Evolutionary conservation across 1,140 invertebrate species (phyloP), one percentile per base, ranked within the genome.

Genomic region (Procambarus virginalis): DNA sequence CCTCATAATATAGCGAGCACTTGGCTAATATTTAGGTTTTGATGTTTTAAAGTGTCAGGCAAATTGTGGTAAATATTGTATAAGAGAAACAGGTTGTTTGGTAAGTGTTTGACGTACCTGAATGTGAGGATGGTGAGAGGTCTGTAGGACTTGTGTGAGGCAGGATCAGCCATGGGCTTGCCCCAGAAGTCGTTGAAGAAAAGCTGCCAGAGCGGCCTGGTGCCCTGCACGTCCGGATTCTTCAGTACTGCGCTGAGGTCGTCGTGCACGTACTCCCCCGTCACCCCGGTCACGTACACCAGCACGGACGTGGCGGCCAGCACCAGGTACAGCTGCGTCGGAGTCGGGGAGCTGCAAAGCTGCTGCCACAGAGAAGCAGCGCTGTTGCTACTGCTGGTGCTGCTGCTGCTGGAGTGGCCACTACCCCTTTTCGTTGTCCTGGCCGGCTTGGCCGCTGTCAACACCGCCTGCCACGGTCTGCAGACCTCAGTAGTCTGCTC

Each of bases 151-250:
- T 97, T 97, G 94, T 98, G 97, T 92, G 97, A 97, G 92, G 94
- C 95, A 49, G 96, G 94, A 93, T 97, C 96, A 12, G 95, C 95
- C 97, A 98, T 97, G 5, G 97, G 96, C 49, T 96, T 98, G 9
- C 97, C 97, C 55, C 97, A 98, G 93, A 98, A 98, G 93, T 98
- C 97, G 94, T 98, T 97, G 90, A 95, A 94, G 92, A 98, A 96
- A 46, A 98, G 94, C 80, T 95, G 95, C 60, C 93, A 93, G 80
- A 97, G 93, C 0, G 96, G 94, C 55, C 95, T 96, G 64, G 94
- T 94, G 0, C 96, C 97, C 48, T 96, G 94, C 20, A 98, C 96
- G 93, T 98, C 97, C 92, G 96, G 96, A 94, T 98, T 98, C 73
- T 96, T 95, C 80, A 96, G 96, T 64, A 98, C 96, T 12, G 97